Conservation (phyloP, 2,113 vertebrate genomes). For the Percopsis transmontana region DNA sequence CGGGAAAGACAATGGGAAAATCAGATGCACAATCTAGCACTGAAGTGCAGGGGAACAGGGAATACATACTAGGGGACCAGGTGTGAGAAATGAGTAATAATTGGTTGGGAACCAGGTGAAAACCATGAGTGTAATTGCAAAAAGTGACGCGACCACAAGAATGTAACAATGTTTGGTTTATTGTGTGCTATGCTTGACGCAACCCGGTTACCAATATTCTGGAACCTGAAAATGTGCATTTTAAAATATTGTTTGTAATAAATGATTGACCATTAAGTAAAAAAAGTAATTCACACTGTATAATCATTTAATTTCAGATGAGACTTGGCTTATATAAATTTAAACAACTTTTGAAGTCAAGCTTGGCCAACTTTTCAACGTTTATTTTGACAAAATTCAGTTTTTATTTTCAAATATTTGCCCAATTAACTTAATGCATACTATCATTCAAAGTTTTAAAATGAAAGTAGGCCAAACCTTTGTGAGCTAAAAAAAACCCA, state of each 20-base stretch:
- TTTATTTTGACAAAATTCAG: background rate
- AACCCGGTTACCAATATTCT: conserved; percentile 3
- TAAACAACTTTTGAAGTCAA: background rate
- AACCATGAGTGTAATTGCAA: no score
- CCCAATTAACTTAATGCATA: background rate
- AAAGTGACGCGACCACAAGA: no score
- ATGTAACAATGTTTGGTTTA: no score
- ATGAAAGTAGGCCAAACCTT: conserved; percentile 6
- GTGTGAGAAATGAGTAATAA: no score
- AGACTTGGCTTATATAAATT: background rate
- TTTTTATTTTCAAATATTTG: conserved; percentile 15
- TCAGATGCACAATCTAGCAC: no score
- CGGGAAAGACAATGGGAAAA: no score
- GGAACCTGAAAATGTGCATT: background rate
- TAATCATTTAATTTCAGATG: background rate
- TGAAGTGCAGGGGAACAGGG: no score
- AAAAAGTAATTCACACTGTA: conserved; percentile 2
- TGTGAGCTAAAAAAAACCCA: conserved; percentile 2
- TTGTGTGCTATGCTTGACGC: conserved; percentile 5
- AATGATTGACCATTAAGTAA: background rate
- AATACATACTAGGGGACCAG: no score
- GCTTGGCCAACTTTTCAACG: background rate
- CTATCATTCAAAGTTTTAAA: conserved; percentile 1
- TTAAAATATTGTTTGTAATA: background rate
- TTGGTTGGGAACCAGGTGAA: no score